These are phyloP conservation scores for Thamnophis sirtalis DNA, from an alignment of 2,113 vertebrate genomes.

Conservation along the genomic window DNA sequence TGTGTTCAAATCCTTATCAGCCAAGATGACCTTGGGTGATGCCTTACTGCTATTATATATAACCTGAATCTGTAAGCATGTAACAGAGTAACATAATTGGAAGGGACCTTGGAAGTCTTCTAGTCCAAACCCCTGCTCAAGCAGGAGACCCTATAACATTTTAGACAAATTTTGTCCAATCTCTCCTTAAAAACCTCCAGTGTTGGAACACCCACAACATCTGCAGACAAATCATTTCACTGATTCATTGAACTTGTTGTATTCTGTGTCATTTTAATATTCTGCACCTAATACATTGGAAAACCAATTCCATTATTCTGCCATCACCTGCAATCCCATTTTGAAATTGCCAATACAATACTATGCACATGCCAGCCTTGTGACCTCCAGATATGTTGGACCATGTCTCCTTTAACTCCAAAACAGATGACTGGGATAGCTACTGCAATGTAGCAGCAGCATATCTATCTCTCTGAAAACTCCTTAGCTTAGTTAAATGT, in stretches of 20 bases:
- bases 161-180: not conserved
- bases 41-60: not conserved
- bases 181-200: not conserved
- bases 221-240: not conserved
- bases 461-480: not conserved
- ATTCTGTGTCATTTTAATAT: not conserved
- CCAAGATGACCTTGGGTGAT: not conserved
- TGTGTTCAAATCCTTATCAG: not conserved
- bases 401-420: not conserved
- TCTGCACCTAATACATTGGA: not conserved
- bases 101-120: not conserved
- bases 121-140: not conserved
- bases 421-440: not conserved
- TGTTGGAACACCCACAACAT: not conserved
- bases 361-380: not conserved
- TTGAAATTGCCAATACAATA: not conserved
- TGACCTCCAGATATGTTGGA: not conserved
- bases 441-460: not conserved
- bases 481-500: not conserved
- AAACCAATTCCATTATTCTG: not conserved
- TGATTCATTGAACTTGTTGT: not conserved
- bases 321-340: not conserved
- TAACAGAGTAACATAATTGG: not conserved
- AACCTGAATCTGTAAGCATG: not conserved
- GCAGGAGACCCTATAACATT: not conserved